phyloP scores from a whole-genome alignment of 2,888 invertebrate species.

The Thecophora atra region DNA sequence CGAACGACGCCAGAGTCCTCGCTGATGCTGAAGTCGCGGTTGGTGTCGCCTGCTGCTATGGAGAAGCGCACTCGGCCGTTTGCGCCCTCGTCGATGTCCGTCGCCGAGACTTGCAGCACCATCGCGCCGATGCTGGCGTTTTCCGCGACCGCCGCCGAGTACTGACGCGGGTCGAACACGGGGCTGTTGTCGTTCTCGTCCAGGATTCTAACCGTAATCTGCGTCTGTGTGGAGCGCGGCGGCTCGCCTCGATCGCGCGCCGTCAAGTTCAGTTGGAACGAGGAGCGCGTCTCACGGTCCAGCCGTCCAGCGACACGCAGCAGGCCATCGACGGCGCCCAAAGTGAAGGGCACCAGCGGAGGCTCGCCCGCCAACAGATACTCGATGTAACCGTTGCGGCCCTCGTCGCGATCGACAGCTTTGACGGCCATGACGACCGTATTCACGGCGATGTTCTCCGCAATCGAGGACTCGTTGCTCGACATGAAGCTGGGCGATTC shows the following conservation, averaged over 20 bases:
- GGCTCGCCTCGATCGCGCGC: conserved; percentile 91
- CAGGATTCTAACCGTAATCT: conserved; percentile 77
- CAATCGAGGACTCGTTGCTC: conserved; percentile 79
- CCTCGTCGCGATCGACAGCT: conserved; percentile 89
- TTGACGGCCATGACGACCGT: conserved; percentile 90
- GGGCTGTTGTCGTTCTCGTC: conserved; percentile 93
- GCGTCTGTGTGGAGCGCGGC: conserved; percentile 75
- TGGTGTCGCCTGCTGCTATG: conserved; percentile 87
- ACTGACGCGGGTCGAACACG: conserved; percentile 87
- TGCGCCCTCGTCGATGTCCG: conserved; percentile 85
- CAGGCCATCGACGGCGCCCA: conserved; percentile 88
- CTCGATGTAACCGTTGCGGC: conserved; percentile 89
- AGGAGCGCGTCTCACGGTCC: conserved; percentile 82
- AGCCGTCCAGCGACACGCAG: conserved; percentile 85
- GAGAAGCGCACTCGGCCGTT: conserved; percentile 94
- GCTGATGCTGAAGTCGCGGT: conserved; percentile 89
- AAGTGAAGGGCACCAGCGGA: conserved; percentile 72
- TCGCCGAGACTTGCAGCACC: conserved; percentile 88
- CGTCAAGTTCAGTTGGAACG: conserved; percentile 80
- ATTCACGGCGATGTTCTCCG: conserved; percentile 86
- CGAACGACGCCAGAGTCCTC: conserved; percentile 91
- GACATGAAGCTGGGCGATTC: conserved; percentile 88
- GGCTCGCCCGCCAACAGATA: conserved; percentile 77
- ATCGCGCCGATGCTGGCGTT: conserved; percentile 94
- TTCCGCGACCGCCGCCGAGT: conserved; percentile 89